A percentile compares a stretch with the other conserved stretches of the same genome.
These are phyloP conservation scores for Vultur gryphus DNA, from an alignment of 2,797 vertebrate species.

Conservation along the genomic window DNA sequence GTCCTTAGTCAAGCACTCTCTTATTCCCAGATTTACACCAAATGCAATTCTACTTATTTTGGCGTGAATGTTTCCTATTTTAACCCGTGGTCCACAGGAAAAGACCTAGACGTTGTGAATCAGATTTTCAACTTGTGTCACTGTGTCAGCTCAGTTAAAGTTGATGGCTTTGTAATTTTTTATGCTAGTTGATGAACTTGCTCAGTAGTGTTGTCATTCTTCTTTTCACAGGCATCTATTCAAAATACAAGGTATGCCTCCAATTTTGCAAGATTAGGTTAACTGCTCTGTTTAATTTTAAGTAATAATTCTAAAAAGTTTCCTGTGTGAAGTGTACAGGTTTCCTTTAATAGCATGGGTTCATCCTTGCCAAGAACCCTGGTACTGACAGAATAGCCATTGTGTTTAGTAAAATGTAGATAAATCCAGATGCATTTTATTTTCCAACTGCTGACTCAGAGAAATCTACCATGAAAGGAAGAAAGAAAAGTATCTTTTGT, in stretches of 20 bases:
- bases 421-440: not conserved
- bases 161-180: not conserved
- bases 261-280: not conserved
- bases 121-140: not conserved
- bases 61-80: not conserved
- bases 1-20: not conserved
- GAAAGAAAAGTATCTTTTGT: not conserved
- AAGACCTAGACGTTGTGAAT: not conserved
- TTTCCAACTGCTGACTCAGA: not conserved
- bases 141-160: not conserved
- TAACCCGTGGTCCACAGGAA: not conserved
- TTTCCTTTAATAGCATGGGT: not conserved
- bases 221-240: not conserved
- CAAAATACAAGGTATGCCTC: not conserved
- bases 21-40: not conserved
- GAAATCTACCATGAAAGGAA: not conserved
- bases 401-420: not conserved
- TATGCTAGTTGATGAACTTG: not conserved
- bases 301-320: not conserved
- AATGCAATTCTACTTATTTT: not conserved
- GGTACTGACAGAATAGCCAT: not conserved
- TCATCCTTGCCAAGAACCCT: not conserved
- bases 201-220: not conserved
- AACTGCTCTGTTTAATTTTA: not conserved
- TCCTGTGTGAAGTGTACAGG: not conserved